Base-by-base conservation (phyloP, 2,888 invertebrate species). In the Thyatira batis region DNA sequence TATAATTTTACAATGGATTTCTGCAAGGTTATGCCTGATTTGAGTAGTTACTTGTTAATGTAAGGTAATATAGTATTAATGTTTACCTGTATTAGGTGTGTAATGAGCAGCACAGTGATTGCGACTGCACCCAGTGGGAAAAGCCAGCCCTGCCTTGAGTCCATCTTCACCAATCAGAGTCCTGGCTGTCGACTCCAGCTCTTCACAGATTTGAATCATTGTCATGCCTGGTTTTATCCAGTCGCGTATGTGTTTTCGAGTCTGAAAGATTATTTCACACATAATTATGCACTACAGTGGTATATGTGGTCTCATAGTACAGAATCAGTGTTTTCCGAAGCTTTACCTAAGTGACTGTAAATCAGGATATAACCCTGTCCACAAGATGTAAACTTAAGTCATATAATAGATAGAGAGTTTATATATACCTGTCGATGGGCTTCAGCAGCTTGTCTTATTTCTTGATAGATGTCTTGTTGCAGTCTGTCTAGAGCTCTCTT, bases 71-170 rank as follows among this genome's bases (percentile, higher is more conserved):
- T 28, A 44, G 1, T 2, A 10, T 43, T 28, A 28, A n/a, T n/a
- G n/a, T 17, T 61, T 75, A 92, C 94, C 99, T 52, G 98, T 98
- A 86, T 99, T 99, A 3, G 99, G 99, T 11, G 99, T 99, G 79
- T 99, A 99, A 92, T 99, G 99, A 50, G 99, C 99, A 53, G 99
- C 99, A 82, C 99, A 99, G 84, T 99, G 97, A 89, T 99, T 99
- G 50, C 99, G 93, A n/a, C 98, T 99, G 83, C 99, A 99, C 0
- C 99, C 99, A 0, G 99, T 99, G 0, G 99, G 99, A 85, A 99
- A 99, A 6, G 97, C 97, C 57, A 98, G 87, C 0, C 97, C 99
- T 1, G 99, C 98, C 70, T 98, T 96, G 6, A 99, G 92, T 0
- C 98, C 99, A 77, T 98, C 97, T 86, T 99, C 99, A 20, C 95